Base-by-base conservation (phyloP, 2,888 invertebrate species). In the Zhuqinia jingwanae region DNA sequence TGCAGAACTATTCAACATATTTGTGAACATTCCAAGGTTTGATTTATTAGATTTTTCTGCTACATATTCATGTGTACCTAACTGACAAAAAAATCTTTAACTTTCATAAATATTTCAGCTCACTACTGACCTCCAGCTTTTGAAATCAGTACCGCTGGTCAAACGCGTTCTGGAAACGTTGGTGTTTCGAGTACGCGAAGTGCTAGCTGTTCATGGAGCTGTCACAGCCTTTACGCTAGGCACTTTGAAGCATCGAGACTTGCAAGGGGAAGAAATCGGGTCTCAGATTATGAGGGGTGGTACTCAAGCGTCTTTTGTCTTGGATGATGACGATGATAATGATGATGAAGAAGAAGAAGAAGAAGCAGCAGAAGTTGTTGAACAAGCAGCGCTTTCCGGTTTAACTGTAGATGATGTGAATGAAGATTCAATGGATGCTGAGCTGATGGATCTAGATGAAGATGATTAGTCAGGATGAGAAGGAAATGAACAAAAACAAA, bases 11-110 rank as follows among this genome's bases (percentile, higher is more conserved):
- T 88, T 15, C 88, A 88, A 30, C 45, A 81, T 22, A 83, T 89
- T 58, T 90, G 89, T 73, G 89, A 89, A 58, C 87, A 90, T 76
- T 87, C 89, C 13, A 90, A 89, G 82, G 89, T 89, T n/a, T n/a
- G n/a, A n/a, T n/a, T n/a, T n/a, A n/a, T n/a, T n/a, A 85, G 76
- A 30, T 75, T 22, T 58, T 30, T 13, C n/a, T n/a, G n/a, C n/a
- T n/a, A n/a, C n/a, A n/a, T n/a, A n/a, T n/a, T n/a, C n/a, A n/a
- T n/a, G n/a, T n/a, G n/a, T n/a, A n/a, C n/a, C n/a, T n/a, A n/a
- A n/a, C n/a, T n/a, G n/a, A n/a, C n/a, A n/a, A n/a, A n/a, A n/a
- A n/a, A n/a, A n/a, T n/a, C n/a, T n/a, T n/a, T n/a, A n/a, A n/a
- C n/a, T n/a, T n/a, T n/a, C n/a, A n/a, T n/a, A n/a, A n/a, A n/a